phyloP scores from a whole-genome alignment of 30 jellyfish, hydroid and myxozoan species.

The Sanderia malayensis region DNA sequence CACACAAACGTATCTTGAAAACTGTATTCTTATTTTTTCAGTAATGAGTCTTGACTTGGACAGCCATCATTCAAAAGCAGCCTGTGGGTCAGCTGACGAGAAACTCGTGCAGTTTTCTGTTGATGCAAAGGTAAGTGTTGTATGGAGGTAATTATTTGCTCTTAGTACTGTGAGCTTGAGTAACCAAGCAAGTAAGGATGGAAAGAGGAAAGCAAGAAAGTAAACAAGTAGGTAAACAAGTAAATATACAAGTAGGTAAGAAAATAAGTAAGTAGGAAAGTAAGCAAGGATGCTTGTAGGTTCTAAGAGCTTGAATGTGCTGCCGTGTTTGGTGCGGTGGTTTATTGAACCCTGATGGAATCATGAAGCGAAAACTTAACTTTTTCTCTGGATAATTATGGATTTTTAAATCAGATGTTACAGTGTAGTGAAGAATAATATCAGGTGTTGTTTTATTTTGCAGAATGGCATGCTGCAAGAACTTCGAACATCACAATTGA shows the following conservation, averaged over 20 bases:
- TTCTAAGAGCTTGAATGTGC: background rate
- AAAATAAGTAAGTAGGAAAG: too few species aligned
- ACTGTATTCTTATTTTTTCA: background rate
- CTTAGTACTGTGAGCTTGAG: too few species aligned
- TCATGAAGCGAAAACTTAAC: background rate
- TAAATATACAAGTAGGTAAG: too few species aligned
- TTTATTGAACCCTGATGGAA: background rate
- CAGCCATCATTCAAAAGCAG: constrained; percentile 27
- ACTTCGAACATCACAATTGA: constrained; percentile 9
- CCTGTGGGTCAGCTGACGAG: constrained; percentile 62
- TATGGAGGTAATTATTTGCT: too few species aligned
- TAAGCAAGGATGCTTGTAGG: too few species aligned
- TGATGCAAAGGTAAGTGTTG: too few species aligned
- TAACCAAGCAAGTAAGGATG: too few species aligned
- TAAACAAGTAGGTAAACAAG: too few species aligned
- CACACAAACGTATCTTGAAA: background rate
- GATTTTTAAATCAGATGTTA: background rate
- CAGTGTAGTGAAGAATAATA: background rate
- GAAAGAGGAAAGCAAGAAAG: too few species aligned
- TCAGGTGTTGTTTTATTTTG: background rate
- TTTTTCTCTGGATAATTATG: background rate
- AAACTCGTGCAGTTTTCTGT: constrained; percentile 20
- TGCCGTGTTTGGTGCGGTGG: background rate
- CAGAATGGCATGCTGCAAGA: constrained; percentile 27
- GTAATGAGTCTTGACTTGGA: constrained; percentile 72